Base-by-base conservation (phyloP, 2,797 vertebrate species). In the Alauda arvensis region DNA sequence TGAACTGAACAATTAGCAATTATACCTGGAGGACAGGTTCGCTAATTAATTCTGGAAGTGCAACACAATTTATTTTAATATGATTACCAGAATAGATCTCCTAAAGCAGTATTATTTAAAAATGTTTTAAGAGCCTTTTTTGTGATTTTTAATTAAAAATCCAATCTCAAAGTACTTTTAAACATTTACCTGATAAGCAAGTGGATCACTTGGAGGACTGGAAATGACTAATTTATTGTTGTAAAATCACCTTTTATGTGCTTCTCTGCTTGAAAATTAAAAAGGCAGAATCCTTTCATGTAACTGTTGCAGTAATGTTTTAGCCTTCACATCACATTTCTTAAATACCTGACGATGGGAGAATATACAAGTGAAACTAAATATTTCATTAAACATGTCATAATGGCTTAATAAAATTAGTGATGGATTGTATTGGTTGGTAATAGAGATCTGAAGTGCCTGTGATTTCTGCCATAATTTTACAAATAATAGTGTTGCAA, bases 101-200 rank as follows among this genome's bases (percentile, higher is more conserved):
- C 55, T 91, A 71, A 93, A 89, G 13, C 21, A 66, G 45, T 53
- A 51, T 63, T 74, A 70, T 51, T 92, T 92, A 0, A 57, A 87
- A 82, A 70, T 65, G 42, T 68, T 89, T 82, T 79, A 77, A 93
- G 57, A 90, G 25, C 25, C 37, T 45, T 85, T 83, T 59, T 80
- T 90, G 39, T 69, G 48, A 68, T 78, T 89, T 88, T 90, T 68
- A 94, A 88, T 93, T 90, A 83, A 89, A 93, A 88, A 90, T 71
- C 21, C 67, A 60, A 37, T 83, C 48, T 82, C 13, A 4, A 75
- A 70, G 79, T 87, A 6, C 43, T 61, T 85, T 92, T 66, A 71
- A 84, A 45, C 43, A 25, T 62, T 85, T 79, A 51, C 28, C 25
- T 71, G 46, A 72, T 76, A 92, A 83, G 75, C 37, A 62, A 55